phyloP scores from a whole-genome alignment of 2,113 vertebrate species.

The Leuciscus idus region DNA sequence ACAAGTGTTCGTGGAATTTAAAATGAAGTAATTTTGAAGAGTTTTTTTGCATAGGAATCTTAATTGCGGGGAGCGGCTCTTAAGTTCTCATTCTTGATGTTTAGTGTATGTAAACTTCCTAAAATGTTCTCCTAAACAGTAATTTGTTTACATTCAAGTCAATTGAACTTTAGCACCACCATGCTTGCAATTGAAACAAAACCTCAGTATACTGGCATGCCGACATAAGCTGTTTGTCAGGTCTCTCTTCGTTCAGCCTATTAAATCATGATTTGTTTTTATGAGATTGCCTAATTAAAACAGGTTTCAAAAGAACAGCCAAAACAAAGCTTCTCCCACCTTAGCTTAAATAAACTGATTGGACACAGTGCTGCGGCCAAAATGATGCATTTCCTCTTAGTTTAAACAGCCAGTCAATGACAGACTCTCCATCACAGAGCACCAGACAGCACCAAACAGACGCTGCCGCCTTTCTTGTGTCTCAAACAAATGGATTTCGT shows the following conservation, averaged over 20 bases:
- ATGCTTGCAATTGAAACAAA: conserved; percentile 27
- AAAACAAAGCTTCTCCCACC: conserved; percentile 7
- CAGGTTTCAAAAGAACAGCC: conserved; percentile 38
- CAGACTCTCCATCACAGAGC: conserved; percentile 45
- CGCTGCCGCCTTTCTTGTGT: conserved; percentile 46
- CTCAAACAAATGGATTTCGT: conserved; percentile 40
- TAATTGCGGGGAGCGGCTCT: not conserved
- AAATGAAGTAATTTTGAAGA: not conserved
- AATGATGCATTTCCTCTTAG: conserved; percentile 53
- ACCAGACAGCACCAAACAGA: conserved; percentile 34
- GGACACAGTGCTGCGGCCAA: conserved; percentile 22
- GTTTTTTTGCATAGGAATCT: not conserved
- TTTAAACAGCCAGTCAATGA: conserved; percentile 55
- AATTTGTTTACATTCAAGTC: conserved; percentile 18
- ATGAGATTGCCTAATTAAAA: conserved; percentile 29
- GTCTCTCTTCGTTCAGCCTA: conserved; percentile 26
- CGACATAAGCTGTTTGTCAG: conserved; percentile 34
- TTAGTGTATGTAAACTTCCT: conserved; percentile 9
- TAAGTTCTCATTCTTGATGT: not conserved
- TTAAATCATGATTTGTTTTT: conserved; percentile 47
- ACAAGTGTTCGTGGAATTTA: not conserved
- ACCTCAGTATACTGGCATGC: not conserved
- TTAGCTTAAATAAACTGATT: conserved; percentile 43
- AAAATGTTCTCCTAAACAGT: conserved; percentile 20
- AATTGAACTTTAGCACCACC: conserved; percentile 32